Evolutionary conservation across 2,888 invertebrate species (phyloP), one percentile per base, ranked within the genome.

Genomic region (Zonitis immaculata): DNA sequence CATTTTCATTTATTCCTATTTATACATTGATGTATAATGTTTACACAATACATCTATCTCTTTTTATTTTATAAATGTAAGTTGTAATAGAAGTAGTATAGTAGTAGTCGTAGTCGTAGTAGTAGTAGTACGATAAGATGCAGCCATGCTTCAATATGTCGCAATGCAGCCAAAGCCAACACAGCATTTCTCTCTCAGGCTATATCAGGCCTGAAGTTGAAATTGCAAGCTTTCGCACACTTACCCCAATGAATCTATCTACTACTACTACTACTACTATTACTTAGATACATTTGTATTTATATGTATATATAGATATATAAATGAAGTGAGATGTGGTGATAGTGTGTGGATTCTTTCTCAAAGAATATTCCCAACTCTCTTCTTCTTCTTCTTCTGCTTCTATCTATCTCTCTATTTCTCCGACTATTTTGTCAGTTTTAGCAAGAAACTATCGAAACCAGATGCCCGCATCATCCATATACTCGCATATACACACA

Each of bases 71-170:
- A n/a, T n/a, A n/a, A n/a, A n/a, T n/a, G n/a, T n/a, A n/a, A n/a
- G n/a, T n/a, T n/a, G n/a, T n/a, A n/a, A n/a, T n/a, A n/a, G n/a
- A n/a, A n/a, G n/a, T n/a, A n/a, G n/a, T n/a, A n/a, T n/a, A n/a
- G n/a, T n/a, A n/a, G n/a, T n/a, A n/a, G n/a, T n/a, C n/a, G n/a
- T n/a, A n/a, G n/a, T n/a, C n/a, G n/a, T n/a, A n/a, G n/a, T n/a
- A n/a, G n/a, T n/a, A n/a, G n/a, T n/a, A n/a, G 45, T 52, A 35
- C 60, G 68, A 68, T 70, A 66, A 67, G 68, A 66, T 66, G 67
- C 68, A 66, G 64, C 67, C 68, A 69, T 71, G 70, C 66, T 66
- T 68, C 68, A 69, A 70, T 67, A 67, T 69, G 72, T 69, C 72
- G 72, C 72, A 72, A 66, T 72, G 71, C 72, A 70, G 71, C 59